A percentile compares a stretch with the other conserved stretches of the same genome.
Conservation (phyloP, 2,113 vertebrate species). For the Bambusicola thoracicus region DNA sequence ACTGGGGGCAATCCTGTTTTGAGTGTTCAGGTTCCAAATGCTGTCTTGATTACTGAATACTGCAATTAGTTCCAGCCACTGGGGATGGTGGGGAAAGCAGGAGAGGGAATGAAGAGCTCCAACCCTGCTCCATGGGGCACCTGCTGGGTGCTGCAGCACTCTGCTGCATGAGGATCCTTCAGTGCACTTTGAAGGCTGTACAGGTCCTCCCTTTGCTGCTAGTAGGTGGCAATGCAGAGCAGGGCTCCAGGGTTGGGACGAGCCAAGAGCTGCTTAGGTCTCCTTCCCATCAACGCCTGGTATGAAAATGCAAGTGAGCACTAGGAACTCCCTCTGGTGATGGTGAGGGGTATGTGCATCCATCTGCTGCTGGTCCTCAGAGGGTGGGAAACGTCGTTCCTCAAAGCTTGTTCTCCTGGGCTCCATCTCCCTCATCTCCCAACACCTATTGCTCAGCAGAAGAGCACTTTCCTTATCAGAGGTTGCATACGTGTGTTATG, state of each 20-base stretch:
- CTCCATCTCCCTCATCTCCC: neutral
- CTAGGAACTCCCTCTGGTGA: neutral
- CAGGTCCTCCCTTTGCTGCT: neutral
- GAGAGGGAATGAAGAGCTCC: neutral
- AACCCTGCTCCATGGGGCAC: neutral
- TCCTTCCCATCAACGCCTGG: rapidly evolving
- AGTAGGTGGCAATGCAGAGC: neutral
- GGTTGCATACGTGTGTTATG: neutral
- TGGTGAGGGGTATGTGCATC: neutral
- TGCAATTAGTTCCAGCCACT: neutral
- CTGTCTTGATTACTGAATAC: neutral
- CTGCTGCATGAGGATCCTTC: neutral
- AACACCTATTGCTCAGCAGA: neutral
- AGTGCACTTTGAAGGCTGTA: rapidly evolving
- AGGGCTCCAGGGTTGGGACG: neutral
- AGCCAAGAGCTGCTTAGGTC: neutral
- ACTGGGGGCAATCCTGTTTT: neutral
- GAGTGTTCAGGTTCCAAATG: neutral
- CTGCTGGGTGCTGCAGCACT: neutral
- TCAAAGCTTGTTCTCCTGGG: neutral
- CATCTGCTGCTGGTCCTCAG: neutral
- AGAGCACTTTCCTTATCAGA: neutral
- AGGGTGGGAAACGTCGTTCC: neutral
- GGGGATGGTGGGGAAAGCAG: neutral
- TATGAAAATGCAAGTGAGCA: neutral